Base-by-base conservation (phyloP, 2,888 invertebrate species). In the Campopleginae sp. region DNA sequence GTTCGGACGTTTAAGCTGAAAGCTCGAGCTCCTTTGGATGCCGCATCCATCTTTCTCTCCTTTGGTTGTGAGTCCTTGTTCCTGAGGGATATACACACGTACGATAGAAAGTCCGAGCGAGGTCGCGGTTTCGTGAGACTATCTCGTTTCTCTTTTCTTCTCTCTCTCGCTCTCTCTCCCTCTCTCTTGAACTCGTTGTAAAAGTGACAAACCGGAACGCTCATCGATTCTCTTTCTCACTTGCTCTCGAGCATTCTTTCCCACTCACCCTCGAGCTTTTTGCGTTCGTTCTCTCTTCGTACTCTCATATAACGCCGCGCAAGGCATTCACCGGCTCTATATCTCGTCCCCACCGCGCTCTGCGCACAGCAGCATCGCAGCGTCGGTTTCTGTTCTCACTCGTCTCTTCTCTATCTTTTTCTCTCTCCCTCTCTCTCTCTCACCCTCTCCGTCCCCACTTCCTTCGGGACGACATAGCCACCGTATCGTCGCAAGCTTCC, bases 161-260 rank as follows among this genome's bases (percentile, higher is more conserved):
- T 74, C 38, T 7, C 54, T 54, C 14, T 58, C 80, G 72, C 82
- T 7, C 44, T 74, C 38, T 7, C 54, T 54, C 14, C 48, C 80
- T 76, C 82, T 70, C 70, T 76, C 76, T 79, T 48, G 33, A 17
- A 65, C 85, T 61, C 82, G 63, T 31, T 27, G 42, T 23, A 44
- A 66, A 48, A 70, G 87, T 87, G 87, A 88, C 86, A 87, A 87
- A 84, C 87, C 88, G 87, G 86, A 88, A 89, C 88, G 88, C 88
- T 87, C 87, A 81, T 79, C 76, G 58, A 68, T 71, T 61, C 80
- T 74, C 78, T 88, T 87, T 88, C 78, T 75, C 86, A 86, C 88
- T 76, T 63, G 71, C 85, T 68, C 80, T 84, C 81, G 86, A 83
- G 82, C 81, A 72, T 76, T 77, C 33, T 19, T 51, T 51, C 58